Evolutionary conservation across 1,140 invertebrate species (phyloP), one percentile per base, ranked within the genome.

Genomic region (Stegodyphus dumicola): DNA sequence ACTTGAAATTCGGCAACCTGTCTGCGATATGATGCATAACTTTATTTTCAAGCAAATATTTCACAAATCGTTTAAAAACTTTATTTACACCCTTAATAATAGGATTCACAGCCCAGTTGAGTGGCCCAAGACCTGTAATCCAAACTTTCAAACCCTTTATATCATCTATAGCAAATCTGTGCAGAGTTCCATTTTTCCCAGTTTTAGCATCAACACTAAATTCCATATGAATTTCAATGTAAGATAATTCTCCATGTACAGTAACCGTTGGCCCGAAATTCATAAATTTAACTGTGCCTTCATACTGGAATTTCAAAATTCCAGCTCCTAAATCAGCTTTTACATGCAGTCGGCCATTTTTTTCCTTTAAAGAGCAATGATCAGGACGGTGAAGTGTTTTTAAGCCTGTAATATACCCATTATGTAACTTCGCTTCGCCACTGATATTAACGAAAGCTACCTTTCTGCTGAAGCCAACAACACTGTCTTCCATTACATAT

Each of bases 161-260:
- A n/a, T 85, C 73, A 11, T 76, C 33, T 18, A 85, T 76, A n/a
- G 33, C 49, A 17, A 85, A 67, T 77, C 70, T 75, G 7, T 69
- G 51, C n/a, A 85, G 64, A n/a, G 15, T 60, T 9, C 64, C 64
- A 49, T 76, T 10, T 15, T 17, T 15, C 7, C 81, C 81, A n/a
- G 65, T 60, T n/a, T 53, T 75, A 7, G 73, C 17, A 77, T 85
- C 54, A 11, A 69, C 60, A 69, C 65, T 77, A 18, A 76, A 76
- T 6, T 85, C 81, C 51, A 85, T 60, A 7, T 76, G 17, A 7
- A 85, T n/a, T 69, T 76, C 65, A 49, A 85, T 56, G 17, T 85
- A 77, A 6, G 48, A 18, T 10, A 85, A 6, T 6, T 60, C 18
- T 6, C 73, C 81, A 7, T 56, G 3, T 15, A 85, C 11, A 11